Evolutionary conservation across 1,140 invertebrate genomes (phyloP).

Genomic region (Drosophila kepulauana): DNA sequence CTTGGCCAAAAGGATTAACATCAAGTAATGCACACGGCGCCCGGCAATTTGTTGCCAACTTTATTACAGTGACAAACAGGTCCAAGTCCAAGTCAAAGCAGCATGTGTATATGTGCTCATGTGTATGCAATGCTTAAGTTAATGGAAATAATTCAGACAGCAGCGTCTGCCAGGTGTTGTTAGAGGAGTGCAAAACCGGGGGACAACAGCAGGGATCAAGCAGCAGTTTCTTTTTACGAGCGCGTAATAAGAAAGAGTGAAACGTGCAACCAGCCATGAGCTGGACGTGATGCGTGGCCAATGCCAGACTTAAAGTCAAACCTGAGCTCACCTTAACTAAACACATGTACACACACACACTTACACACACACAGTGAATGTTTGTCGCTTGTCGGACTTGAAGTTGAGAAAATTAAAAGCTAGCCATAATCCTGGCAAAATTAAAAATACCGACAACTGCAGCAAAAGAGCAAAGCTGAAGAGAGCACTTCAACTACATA

Average conservation of each 20-base stretch:
- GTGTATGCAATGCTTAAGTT: constrained; percentile 68
- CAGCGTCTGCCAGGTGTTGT: constrained; percentile 5
- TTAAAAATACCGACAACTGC: constrained; percentile 64
- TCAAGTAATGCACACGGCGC: constrained; percentile 39
- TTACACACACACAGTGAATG: constrained; percentile 13
- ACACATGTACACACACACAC: constrained; percentile 27
- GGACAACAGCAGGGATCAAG: constrained; percentile 1
- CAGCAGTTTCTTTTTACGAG: constrained; percentile 80
- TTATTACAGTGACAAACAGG: constrained; percentile 79
- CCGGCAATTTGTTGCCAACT: constrained; percentile 76
- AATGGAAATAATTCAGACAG: constrained; percentile 76
- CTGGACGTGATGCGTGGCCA: constrained; percentile 66
- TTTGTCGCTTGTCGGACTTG: background rate
- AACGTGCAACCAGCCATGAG: constrained; percentile 60
- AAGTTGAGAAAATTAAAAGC: constrained; percentile 61
- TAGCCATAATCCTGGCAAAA: constrained; percentile 69
- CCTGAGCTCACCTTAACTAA: constrained; percentile 31
- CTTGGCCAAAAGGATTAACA: constrained; percentile 69
- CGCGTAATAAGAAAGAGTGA: constrained; percentile 75
- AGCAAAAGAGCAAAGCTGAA: constrained; percentile 23
- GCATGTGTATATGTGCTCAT: constrained; percentile 18
- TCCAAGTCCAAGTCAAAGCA: constrained; percentile 23
- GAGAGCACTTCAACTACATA: constrained; percentile 11
- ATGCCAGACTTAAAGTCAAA: constrained; percentile 21
- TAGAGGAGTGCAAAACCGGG: background rate